phyloP scores from a whole-genome alignment of 2,113 vertebrate species.

The Zapornia atra region DNA sequence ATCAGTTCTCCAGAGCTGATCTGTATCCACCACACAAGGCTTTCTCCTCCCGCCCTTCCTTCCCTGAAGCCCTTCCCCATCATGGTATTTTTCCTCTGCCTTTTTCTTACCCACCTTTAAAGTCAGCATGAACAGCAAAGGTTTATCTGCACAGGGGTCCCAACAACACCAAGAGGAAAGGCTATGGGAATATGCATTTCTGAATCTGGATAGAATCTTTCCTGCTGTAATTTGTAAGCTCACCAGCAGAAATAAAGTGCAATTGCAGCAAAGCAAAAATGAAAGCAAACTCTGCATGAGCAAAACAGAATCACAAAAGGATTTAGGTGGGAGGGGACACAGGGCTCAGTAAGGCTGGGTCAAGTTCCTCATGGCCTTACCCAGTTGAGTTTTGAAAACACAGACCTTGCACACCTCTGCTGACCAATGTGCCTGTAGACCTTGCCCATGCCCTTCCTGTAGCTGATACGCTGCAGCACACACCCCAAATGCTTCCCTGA shows the following conservation, averaged over 20 bases:
- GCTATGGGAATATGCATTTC: neutral
- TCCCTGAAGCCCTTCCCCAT: neutral
- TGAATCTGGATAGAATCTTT: neutral
- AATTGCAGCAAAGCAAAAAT: neutral
- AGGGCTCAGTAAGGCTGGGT: neutral
- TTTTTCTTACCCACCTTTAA: neutral
- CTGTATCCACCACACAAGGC: fast-evolving
- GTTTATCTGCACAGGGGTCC: neutral
- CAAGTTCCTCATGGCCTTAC: neutral
- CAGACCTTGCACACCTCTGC: neutral
- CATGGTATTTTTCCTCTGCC: neutral
- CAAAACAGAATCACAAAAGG: neutral
- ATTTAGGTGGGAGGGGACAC: neutral
- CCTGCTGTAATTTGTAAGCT: neutral
- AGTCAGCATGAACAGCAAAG: neutral
- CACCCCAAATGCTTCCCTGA: neutral
- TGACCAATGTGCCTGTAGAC: neutral
- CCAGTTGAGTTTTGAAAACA: neutral
- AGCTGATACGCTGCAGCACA: neutral
- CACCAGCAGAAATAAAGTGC: neutral
- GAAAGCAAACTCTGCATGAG: neutral
- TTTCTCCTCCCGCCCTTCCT: neutral
- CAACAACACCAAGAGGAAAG: neutral
- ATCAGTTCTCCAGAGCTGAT: neutral
- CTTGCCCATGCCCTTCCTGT: neutral